Evolutionary conservation across 2,888 invertebrate genomes (phyloP).

Genomic region (Oxycera nigricornis): DNA sequence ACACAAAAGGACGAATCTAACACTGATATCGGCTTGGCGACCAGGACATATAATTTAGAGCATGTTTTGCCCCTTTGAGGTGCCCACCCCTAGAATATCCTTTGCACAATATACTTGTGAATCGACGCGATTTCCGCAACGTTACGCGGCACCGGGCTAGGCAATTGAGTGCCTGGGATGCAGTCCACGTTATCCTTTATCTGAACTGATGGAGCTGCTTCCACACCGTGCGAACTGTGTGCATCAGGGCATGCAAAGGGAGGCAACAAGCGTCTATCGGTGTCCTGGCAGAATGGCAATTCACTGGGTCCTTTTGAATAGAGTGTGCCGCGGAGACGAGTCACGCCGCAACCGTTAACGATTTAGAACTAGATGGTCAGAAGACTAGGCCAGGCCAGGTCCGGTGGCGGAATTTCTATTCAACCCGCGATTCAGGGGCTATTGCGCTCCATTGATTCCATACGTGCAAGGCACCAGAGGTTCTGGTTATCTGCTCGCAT

Average conservation of each 20-base stretch:
- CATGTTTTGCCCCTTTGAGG: constrained; percentile 1
- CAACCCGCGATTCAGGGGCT: constrained; percentile 8
- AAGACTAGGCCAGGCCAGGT: background rate
- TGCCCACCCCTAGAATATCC: background rate
- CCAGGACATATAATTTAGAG: background rate
- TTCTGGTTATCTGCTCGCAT: background rate
- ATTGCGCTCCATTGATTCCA: constrained; percentile 35
- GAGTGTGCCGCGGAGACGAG: background rate
- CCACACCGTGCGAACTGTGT: background rate
- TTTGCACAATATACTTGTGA: background rate
- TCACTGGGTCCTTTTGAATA: background rate
- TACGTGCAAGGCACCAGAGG: background rate
- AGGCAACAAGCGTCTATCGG: background rate
- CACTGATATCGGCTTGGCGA: no score
- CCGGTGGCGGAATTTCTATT: constrained; percentile 14
- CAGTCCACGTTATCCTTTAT: background rate
- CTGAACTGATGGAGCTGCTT: background rate
- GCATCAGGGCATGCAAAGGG: background rate
- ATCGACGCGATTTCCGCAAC: background rate
- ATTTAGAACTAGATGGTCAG: constrained; percentile 26
- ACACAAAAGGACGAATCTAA: no score
- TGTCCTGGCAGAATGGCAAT: background rate
- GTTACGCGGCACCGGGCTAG: background rate
- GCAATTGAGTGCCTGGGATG: background rate
- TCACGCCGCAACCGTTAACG: constrained; percentile 23